Base-by-base conservation (phyloP, 2,113 vertebrate species). In the Cebus imitator region DNA sequence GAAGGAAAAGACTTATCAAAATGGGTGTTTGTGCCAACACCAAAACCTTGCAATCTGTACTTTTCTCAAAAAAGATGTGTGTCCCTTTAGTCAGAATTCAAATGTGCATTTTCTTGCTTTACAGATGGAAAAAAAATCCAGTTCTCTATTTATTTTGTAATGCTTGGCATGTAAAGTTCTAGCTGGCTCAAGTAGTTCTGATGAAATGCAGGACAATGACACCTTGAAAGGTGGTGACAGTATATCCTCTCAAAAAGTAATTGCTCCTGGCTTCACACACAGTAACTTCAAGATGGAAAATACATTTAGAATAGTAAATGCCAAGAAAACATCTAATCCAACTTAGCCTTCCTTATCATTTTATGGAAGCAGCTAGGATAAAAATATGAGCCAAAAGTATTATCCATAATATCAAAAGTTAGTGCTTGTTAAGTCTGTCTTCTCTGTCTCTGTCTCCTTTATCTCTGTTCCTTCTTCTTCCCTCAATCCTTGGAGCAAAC, bases 201-300 rank as follows among this genome's bases (percentile, higher is more conserved):
- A 97, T 97, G 92, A 97, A 97, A 97, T 95, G 84, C 78, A 90
- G 92, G 90, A 96, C 97, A 98, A 95, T 96, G 92, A 98, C 96
- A 97, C 95, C 94, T 95, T 98, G 96, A 96, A 97, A 97, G 66
- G 84, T 79, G 58, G 92, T 95, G 97, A 97, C 95, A 97, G 94
- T 83, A 75, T 50, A 91, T 95, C 96, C 95, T 93, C 97, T 96
- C 94, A 84, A 95, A 98, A 97, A 97, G 97, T 96, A 98, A 98
- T 98, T 96, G 96, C 90, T 97, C 79, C 96, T 97, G 93, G 96
- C 94, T 97, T 96, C 85, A 87, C n/a, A 40, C 90, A 96, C 95
- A 86, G 89, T 86, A 72, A 90, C 81, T 95, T 97, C 95, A 94
- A 94, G 94, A 98, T 96, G 93, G 94, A 97, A 97, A 97, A 98